These are phyloP conservation scores for Discoglossus pictus DNA, from an alignment of 2,797 vertebrate genomes.

Conservation along the genomic window DNA sequence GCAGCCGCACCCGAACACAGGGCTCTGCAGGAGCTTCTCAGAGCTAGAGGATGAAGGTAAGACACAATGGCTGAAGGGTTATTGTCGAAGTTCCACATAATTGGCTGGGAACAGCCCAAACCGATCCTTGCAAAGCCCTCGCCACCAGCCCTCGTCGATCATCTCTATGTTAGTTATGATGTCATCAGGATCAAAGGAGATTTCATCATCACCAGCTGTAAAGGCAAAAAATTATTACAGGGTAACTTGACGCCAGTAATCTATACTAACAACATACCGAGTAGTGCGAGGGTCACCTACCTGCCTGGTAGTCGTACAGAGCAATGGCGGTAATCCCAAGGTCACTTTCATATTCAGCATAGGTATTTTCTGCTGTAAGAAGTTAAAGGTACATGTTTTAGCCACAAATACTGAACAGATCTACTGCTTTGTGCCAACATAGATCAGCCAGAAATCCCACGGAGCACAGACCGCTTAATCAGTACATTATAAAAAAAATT, in stretches of 20 bases:
- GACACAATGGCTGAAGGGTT: conserved; percentile 55
- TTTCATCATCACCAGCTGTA: conserved; percentile 91
- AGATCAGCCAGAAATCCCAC: no score
- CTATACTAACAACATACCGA: no score
- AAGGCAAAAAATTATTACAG: conserved; percentile 22
- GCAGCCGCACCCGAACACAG: neutral
- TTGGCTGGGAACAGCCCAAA: conserved; percentile 96
- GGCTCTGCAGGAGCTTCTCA: neutral
- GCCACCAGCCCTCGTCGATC: conserved; percentile 98
- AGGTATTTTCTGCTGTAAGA: conserved; percentile 74
- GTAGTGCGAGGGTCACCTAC: conserved; percentile 67
- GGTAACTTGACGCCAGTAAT: no score
- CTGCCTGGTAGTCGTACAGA: conserved; percentile 97
- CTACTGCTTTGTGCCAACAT: no score
- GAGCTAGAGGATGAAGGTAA: conserved; percentile 44
- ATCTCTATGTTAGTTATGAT: conserved; percentile 98
- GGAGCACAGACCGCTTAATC: no score
- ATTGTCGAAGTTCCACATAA: conserved; percentile 91
- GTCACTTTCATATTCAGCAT: conserved; percentile 82
- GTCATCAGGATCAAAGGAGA: conserved; percentile 95
- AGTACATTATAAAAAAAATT: no score
- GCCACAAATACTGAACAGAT: no score
- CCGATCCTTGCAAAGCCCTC: conserved; percentile 85
- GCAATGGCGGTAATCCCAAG: conserved; percentile 90
- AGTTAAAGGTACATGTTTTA: no score